These are phyloP conservation scores for Cheilosia pagana DNA, from an alignment of 2,888 invertebrate genomes.

Conservation along the genomic window DNA sequence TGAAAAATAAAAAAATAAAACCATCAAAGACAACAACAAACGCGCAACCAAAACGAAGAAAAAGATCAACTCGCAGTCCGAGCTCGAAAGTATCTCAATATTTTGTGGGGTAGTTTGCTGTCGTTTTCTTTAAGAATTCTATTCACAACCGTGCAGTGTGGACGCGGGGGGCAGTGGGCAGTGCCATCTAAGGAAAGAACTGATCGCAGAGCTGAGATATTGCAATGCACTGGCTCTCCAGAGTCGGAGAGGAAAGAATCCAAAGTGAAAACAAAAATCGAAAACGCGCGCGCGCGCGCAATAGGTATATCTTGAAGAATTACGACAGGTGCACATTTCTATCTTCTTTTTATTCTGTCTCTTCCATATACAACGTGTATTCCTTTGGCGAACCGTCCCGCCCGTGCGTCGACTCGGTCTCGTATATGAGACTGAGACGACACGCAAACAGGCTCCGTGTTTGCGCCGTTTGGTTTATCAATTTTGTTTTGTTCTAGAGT, in stretches of 20 bases:
- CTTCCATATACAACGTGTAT: slow-evolving; percentile 9
- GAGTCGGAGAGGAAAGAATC: slow-evolving; percentile 4
- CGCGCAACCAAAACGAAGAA: slow-evolving; percentile 8
- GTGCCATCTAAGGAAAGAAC: neutral
- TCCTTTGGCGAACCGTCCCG: slow-evolving; percentile 23
- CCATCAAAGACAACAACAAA: slow-evolving; percentile 13
- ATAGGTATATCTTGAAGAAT: slow-evolving; percentile 46
- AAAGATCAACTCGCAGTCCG: slow-evolving; percentile 24
- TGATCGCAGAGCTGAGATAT: neutral
- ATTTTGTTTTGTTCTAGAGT: slow-evolving; percentile 57
- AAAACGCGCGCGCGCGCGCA: slow-evolving; percentile 40
- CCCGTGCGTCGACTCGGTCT: neutral
- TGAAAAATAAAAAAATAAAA: slow-evolving; percentile 7
- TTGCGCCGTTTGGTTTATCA: slow-evolving; percentile 42
- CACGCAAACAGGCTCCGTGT: slow-evolving; percentile 42
- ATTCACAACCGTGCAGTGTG: slow-evolving; percentile 18
- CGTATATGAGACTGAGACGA: no score
- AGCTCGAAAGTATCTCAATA: slow-evolving; percentile 52
- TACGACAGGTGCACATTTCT: slow-evolving; percentile 68
- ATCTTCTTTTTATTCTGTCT: slow-evolving; percentile 22
- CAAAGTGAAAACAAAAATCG: slow-evolving; percentile 46
- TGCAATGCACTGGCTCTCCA: neutral
- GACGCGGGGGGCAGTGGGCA: no score
- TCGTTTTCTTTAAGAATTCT: slow-evolving; percentile 42
- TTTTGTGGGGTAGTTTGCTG: slow-evolving; percentile 15